phyloP scores from a whole-genome alignment of 1,140 invertebrate species.

The Drosophila triauraria region DNA sequence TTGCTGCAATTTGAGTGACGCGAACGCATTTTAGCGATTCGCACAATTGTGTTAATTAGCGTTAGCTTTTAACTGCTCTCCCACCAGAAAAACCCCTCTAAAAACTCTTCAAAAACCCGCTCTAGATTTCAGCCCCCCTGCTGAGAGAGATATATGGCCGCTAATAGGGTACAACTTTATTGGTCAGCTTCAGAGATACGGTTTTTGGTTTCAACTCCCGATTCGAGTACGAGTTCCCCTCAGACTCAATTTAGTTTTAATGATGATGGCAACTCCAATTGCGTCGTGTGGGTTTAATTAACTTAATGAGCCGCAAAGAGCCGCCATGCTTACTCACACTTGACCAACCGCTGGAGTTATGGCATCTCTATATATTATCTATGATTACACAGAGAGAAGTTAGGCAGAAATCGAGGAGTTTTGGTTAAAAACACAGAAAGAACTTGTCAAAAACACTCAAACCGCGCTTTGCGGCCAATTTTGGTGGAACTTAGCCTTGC shows the following conservation, averaged over 20 bases:
- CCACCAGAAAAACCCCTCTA: not conserved
- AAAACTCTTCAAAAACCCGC: not conserved
- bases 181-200: constrained; percentile 42
- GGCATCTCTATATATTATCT: constrained; percentile 39
- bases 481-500: no score
- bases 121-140: constrained; percentile 5
- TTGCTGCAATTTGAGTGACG: constrained; percentile 62
- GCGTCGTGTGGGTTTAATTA: constrained; percentile 72
- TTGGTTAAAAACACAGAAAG: no score
- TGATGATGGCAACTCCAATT: constrained; percentile 74
- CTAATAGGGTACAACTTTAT: constrained; percentile 80
- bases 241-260: constrained; percentile 65
- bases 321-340: constrained; percentile 42
- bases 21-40: constrained; percentile 64
- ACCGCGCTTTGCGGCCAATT: no score
- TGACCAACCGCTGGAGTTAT: constrained; percentile 26
- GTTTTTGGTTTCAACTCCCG: constrained; percentile 15
- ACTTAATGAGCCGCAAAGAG: constrained; percentile 74
- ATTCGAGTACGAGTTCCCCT: constrained; percentile 1
- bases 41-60: constrained; percentile 69
- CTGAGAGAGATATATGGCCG: constrained; percentile 44
- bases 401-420: not conserved
- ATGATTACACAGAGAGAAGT: constrained; percentile 5
- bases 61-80: not conserved
- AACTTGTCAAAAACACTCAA: no score